Evolutionary conservation across 2,888 invertebrate genomes (phyloP).

Genomic region (Pterostichus madidus): DNA sequence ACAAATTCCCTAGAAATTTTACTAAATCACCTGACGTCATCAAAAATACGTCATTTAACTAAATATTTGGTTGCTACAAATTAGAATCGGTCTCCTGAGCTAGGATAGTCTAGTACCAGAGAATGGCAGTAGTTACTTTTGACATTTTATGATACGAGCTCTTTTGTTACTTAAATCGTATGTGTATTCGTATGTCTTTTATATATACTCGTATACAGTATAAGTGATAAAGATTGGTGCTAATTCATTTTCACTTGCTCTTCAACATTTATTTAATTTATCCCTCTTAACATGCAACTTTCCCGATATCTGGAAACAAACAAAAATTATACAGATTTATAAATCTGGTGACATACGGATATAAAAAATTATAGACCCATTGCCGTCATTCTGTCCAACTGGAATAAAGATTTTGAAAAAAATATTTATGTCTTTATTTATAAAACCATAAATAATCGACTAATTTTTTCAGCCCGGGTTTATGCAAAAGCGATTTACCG

Average conservation of each 20-base stretch:
- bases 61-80: too few relatives aligned
- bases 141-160: too few relatives aligned
- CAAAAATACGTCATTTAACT: too few relatives aligned
- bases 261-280: constrained; percentile 42
- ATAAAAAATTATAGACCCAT: constrained; percentile 67
- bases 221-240: constrained; percentile 60
- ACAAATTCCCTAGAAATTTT: too few relatives aligned
- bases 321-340: constrained; percentile 63
- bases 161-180: too few relatives aligned
- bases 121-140: too few relatives aligned
- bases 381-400: constrained; percentile 60
- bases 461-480: neutral
- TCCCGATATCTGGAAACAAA: constrained; percentile 63
- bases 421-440: constrained; percentile 46
- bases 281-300: constrained; percentile 51
- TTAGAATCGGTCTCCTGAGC: too few relatives aligned
- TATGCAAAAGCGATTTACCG: neutral
- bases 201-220: too few relatives aligned
- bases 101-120: too few relatives aligned
- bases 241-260: constrained; percentile 29
- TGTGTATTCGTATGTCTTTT: too few relatives aligned
- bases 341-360: constrained; percentile 57
- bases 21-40: too few relatives aligned
- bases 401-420: constrained; percentile 66
- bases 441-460: constrained; percentile 51